Evolutionary conservation across 2,797 vertebrate genomes (phyloP), one percentile per base, ranked within the genome.

Genomic region (Artibeus lituratus): DNA sequence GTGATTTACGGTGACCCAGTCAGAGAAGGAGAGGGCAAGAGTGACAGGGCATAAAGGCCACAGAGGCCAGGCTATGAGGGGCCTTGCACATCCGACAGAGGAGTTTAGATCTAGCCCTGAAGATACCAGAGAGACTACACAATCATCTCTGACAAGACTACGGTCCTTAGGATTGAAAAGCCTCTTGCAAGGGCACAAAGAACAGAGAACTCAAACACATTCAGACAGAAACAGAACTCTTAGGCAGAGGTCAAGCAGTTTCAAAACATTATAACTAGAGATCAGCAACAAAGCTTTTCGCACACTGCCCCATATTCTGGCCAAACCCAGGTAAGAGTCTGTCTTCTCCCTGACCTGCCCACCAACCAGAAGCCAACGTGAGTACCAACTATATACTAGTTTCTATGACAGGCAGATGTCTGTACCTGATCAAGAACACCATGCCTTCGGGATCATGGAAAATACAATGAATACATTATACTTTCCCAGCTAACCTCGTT

Each of bases 401-500:
- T 84, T 77, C 67, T 59, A 5, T 9, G 16, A 69, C 62, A 65
- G 29, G n/a, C 35, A 81, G 70, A 62, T 14, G 12, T 6, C 3
- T 26, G 18, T 8, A 10, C n/a, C n/a, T 32, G 47, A 87, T 51
- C 39, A 83, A 80, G 51, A n/a, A 73, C 14, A 11, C 7, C 6
- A 3, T 1, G 21, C 65, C 47, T 55, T 2, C 0, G 4, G 39
- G 22, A 87, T 51, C 69, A 32, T 10, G 22, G 65, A 72, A 85
- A 67, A 47, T 14, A 62, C 2, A 51, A 91, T 0, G 0, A 73
- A 62, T 15, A 47, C 51, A 29, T 18, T 7, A 29, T 0, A 0
- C 59, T 91, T 94, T 55, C 55, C 49, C 26, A 70, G 93, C 95
- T 97, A 85, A 99, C 99, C 99, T 99, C 99, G 18, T 98, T 98